Base-by-base conservation (phyloP, 2,888 invertebrate species). In the Oscheius sp. region DNA sequence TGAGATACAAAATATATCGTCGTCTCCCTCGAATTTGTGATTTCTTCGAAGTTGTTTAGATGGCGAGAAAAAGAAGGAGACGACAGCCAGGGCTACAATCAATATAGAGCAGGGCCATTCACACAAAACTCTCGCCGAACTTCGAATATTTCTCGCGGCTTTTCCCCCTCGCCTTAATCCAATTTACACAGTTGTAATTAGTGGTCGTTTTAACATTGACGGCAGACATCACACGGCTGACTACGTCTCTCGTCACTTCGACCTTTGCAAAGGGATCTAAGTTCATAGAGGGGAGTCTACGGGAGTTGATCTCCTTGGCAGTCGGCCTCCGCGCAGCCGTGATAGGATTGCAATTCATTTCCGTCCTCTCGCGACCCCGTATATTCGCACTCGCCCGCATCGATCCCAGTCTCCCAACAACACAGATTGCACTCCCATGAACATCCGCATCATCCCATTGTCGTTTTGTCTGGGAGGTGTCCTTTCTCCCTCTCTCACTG, bases 301-400 rank as follows among this genome's bases (percentile, higher is more conserved):
- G 17, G 24, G 22, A 22, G 8, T 24, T 47, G 47, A 14, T 47
- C 20, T 47, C 20, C 20, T 47, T 24, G 20, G 47, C 24, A 20
- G 14, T 47, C 24, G 47, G 47, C 44, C 41, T 41, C 26, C 59
- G 59, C 59, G 41, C 41, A 44, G 59, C 59, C 59, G 41, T 59
- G 59, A 59, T 59, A 59, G 59, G 59, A 59, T 59, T 59, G 59
- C 59, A 59, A 59, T 59, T 59, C 59, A 59, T 59, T 59, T 59
- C 59, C 59, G 41, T 44, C 54, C 54, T 54, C 54, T 54, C 59
- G 59, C 59, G 59, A 59, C 59, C 59, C 41, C 59, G 59, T 59
- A 59, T 59, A 59, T 59, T 59, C 59, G 59, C 59, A 59, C 59
- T 56, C 56, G 28, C 56, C 44, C 59, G 59, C 59, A 44, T 44